A percentile compares a stretch with the other conserved stretches of the same genome.
Conservation (phyloP, 2,888 invertebrate genomes). For the Aporophyla nigra region DNA sequence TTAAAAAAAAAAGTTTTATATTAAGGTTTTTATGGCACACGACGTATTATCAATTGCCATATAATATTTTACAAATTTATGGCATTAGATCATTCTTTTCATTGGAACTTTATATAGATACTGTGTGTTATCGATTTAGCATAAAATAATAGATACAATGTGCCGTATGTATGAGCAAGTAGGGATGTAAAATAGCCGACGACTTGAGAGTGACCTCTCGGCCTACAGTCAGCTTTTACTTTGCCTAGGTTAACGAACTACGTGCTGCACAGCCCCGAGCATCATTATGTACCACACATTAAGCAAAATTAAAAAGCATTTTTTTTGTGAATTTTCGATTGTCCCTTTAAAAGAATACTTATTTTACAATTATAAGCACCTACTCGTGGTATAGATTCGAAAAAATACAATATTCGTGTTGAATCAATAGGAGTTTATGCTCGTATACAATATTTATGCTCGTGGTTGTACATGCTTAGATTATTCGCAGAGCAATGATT, state of each 20-base stretch:
- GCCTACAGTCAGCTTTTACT: neutral
- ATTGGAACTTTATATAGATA: neutral
- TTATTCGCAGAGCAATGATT: neutral
- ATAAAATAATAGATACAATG: neutral
- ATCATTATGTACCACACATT: neutral
- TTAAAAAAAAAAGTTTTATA: neutral
- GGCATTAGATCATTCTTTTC: neutral
- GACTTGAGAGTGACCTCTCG: no score
- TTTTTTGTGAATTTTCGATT: neutral
- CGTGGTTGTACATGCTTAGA: neutral
- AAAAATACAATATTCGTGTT: neutral
- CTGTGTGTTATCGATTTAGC: constrained; percentile 3
- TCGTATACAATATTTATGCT: neutral
- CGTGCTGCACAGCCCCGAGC: no score
- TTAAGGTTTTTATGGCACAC: neutral
- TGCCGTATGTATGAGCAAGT: neutral
- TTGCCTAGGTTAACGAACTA: neutral
- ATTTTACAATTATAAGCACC: neutral
- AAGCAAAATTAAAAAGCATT: neutral
- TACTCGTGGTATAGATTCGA: neutral
- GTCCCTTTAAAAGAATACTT: neutral
- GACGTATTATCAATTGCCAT: neutral
- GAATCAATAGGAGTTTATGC: neutral
- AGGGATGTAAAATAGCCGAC: neutral
- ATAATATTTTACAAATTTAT: constrained; percentile 3